phyloP scores from a whole-genome alignment of 2,797 vertebrate species.

The Schizothorax lantsangensis region DNA sequence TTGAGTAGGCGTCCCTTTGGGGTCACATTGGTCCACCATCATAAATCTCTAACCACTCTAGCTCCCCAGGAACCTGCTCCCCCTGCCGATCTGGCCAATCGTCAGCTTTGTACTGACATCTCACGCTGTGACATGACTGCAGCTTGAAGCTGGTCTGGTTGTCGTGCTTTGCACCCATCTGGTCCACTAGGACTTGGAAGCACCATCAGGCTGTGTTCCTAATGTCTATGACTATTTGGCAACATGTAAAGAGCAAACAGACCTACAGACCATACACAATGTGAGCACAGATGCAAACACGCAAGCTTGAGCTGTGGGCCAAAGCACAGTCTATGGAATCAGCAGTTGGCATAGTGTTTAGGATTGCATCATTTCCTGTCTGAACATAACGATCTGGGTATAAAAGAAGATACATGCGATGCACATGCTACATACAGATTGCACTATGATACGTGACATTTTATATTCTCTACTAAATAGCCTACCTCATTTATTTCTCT shows the following conservation, averaged over 20 bases:
- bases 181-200: slow-evolving; percentile 38
- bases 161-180: slow-evolving; percentile 37
- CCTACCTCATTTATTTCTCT: neutral
- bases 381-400: neutral
- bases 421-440: neutral
- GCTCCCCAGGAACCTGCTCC: neutral
- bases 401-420: neutral
- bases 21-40: slow-evolving; percentile 29
- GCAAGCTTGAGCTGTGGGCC: slow-evolving; percentile 1
- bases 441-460: neutral
- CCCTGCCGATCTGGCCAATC: slow-evolving; percentile 33
- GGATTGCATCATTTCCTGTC: neutral
- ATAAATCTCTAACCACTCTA: slow-evolving; percentile 29
- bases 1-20: slow-evolving; percentile 28
- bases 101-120: neutral
- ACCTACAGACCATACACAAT: slow-evolving; percentile 28
- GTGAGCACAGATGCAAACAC: slow-evolving; percentile 25
- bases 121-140: slow-evolving; percentile 25
- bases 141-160: slow-evolving; percentile 23
- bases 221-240: slow-evolving; percentile 48
- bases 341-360: neutral
- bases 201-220: slow-evolving; percentile 24
- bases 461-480: neutral
- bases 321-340: slow-evolving; percentile 25
- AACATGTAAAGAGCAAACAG: slow-evolving; percentile 42